A percentile compares a stretch with the other conserved stretches of the same genome.
These are phyloP conservation scores for Notiomystis cincta DNA, from an alignment of 2,113 vertebrate species.

Conservation along the genomic window DNA sequence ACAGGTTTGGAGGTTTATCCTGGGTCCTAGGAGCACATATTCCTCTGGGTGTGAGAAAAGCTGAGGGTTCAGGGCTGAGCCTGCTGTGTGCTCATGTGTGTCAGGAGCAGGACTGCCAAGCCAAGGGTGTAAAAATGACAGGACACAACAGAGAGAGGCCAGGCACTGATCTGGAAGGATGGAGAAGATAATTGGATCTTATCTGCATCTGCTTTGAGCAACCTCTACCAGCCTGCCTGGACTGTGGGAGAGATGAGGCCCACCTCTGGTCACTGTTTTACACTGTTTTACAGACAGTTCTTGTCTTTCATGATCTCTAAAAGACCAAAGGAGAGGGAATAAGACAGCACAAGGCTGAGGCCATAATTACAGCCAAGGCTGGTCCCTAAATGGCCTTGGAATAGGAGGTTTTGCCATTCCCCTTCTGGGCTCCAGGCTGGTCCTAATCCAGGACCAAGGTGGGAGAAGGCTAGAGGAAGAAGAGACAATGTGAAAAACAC, in stretches of 20 bases:
- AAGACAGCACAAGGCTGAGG: background rate
- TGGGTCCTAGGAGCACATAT: background rate
- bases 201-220: background rate
- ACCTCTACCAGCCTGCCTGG: background rate
- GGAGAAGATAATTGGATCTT: background rate
- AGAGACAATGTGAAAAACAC: background rate
- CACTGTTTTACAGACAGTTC: background rate
- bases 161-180: background rate
- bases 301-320: background rate
- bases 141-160: background rate
- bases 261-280: background rate
- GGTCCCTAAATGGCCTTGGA: background rate
- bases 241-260: background rate
- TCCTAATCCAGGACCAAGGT: background rate
- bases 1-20: background rate
- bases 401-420: background rate
- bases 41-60: background rate
- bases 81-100: rapidly evolving
- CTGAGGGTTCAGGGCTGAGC: background rate
- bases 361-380: background rate
- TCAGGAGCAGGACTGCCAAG: background rate
- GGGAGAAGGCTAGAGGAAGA: background rate
- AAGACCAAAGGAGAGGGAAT: background rate
- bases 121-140: background rate
- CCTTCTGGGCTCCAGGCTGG: background rate